Evolutionary conservation across 1,140 invertebrate genomes (phyloP), one percentile per base, ranked within the genome.

Genomic region (Eupristina koningsbergeri): DNA sequence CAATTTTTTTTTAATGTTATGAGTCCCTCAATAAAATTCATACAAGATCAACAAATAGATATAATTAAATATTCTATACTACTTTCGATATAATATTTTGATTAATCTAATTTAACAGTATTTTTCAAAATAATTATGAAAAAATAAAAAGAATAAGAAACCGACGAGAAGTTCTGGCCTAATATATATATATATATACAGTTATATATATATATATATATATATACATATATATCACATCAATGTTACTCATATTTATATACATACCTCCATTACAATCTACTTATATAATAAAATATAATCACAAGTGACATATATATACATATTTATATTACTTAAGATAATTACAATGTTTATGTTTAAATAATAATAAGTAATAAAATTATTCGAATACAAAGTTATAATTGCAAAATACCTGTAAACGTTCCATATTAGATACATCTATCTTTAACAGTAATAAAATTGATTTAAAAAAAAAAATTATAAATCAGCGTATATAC

Each of bases 111-210:
- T 29, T 17, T 0, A 47, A 73, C 11, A 74, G 6, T 19, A 29
- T 67, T 26, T 47, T 69, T 9, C 7, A n/a, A 80, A 73, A 58
- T 15, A 74, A n/a, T 61, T 13, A 74, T 41, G 41, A 41, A 58
- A 69, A 58, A 73, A n/a, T 39, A 53, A 80, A 50, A 13, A 45
- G 22, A 29, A 69, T 19, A 84, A 61, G 26, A 73, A 39, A 7
- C 13, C 36, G 47, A 47, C 17, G 29, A 29, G 63, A 77, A 87
- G 34, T 84, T 87, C 87, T 87, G 87, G 86, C 84, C 88, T 89
- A 89, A 89, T 87, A 86, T 88, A 85, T 86, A 81, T n/a, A n/a
- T n/a, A n/a, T n/a, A n/a, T n/a, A n/a, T n/a, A n/a, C n/a, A n/a
- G n/a, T n/a, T n/a, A n/a, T n/a, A n/a, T n/a, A n/a, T n/a, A n/a